phyloP scores from a whole-genome alignment of 2,113 vertebrate genomes.

The Guaruba guarouba region DNA sequence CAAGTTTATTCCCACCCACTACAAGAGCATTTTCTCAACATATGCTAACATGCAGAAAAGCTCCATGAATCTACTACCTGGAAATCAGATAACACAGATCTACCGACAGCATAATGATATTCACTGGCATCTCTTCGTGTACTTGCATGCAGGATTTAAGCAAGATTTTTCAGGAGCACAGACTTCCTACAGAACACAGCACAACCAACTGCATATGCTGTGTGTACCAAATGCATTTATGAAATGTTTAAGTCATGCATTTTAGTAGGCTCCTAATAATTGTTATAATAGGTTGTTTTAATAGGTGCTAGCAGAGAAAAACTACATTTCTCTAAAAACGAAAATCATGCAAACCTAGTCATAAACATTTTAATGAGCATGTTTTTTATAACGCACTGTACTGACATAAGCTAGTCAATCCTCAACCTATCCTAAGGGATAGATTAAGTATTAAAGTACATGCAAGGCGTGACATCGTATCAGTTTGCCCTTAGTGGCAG shows the following conservation, averaged over 20 bases:
- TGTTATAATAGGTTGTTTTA: background rate
- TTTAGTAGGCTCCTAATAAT: background rate
- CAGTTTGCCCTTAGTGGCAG: background rate
- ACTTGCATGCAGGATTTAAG: background rate
- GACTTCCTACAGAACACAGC: background rate
- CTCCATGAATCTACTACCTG: background rate
- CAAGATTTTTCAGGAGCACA: background rate
- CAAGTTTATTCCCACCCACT: background rate
- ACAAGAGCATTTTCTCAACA: background rate
- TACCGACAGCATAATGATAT: background rate
- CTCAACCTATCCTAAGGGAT: background rate
- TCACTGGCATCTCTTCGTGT: background rate
- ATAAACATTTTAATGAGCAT: slow-evolving; percentile 13
- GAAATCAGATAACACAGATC: slow-evolving; percentile 4
- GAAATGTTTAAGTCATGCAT: background rate
- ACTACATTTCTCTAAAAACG: background rate
- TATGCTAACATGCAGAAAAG: slow-evolving; percentile 7
- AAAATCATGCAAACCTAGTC: background rate
- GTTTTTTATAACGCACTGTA: background rate
- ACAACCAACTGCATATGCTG: background rate
- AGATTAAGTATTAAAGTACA: slow-evolving; percentile 49
- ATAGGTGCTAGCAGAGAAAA: background rate
- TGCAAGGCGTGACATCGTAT: background rate
- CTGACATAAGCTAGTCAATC: background rate
- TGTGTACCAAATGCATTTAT: background rate